Percentiles rank a stretch among this genome's conserved stretches.
Conservation (phyloP, 2,797 vertebrate species). For the Pangasius mekongensis region DNA sequence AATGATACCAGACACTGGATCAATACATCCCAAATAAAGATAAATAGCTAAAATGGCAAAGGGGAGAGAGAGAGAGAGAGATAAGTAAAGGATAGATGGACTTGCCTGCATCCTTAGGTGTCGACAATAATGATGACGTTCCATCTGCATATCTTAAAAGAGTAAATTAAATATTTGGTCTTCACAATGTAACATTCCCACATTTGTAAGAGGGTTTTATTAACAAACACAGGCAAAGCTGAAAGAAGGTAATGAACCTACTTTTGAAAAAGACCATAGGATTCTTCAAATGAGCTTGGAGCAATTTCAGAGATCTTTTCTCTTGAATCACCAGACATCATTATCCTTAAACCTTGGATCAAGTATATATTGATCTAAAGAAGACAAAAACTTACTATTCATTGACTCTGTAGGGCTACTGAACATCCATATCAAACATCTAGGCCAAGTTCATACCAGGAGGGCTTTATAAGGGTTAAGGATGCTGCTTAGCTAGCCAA, state of each 20-base stretch:
- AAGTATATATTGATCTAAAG: background rate
- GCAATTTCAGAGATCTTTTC: slow-evolving; percentile 32
- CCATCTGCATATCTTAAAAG: slow-evolving; percentile 28
- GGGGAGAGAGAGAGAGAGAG: background rate
- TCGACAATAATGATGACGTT: slow-evolving; percentile 34
- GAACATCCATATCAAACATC: background rate
- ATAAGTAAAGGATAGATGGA: background rate
- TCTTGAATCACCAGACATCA: slow-evolving; percentile 40
- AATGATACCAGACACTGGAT: background rate
- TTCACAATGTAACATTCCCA: background rate
- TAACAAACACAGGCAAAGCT: background rate
- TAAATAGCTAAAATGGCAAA: background rate
- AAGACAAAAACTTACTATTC: background rate
- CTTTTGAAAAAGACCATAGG: slow-evolving; percentile 37
- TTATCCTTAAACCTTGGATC: slow-evolving; percentile 9
- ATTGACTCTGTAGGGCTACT: background rate
- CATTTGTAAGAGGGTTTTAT: background rate
- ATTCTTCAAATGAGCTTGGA: slow-evolving; percentile 23
- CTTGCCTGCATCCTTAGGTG: slow-evolving; percentile 43
- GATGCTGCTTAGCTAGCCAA: background rate
- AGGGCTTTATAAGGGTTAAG: background rate
- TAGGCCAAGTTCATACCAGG: background rate
- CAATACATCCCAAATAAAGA: background rate
- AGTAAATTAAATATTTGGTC: background rate
- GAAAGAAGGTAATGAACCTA: background rate